Conservation (phyloP, 2,797 vertebrate species). For the Mormyrops boulengeri region DNA sequence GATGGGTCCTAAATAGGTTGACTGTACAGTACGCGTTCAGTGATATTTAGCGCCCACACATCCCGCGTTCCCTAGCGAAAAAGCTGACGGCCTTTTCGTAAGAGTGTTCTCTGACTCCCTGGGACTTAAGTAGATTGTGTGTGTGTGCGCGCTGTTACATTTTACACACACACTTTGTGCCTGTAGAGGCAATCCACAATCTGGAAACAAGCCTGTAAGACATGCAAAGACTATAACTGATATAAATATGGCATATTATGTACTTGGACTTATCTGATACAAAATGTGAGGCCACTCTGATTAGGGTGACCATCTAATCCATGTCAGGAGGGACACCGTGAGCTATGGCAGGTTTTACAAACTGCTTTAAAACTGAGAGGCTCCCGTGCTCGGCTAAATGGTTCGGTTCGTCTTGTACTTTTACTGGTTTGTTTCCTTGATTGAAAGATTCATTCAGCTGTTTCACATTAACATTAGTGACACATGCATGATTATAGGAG, state of each 20-base stretch:
- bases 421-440: not conserved
- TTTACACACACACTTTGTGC: not conserved
- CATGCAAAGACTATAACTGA: not conserved
- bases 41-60: slow-evolving; percentile 7
- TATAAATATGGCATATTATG: not conserved
- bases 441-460: not conserved
- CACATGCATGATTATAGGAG: not conserved
- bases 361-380: not conserved
- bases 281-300: not conserved
- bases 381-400: not conserved
- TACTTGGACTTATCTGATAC: not conserved
- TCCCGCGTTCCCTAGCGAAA: not conserved
- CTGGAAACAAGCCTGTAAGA: not conserved
- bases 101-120: not conserved
- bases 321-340: too few relatives aligned
- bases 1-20: not conserved
- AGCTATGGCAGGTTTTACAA: not conserved
- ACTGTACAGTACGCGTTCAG: not conserved
- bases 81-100: not conserved
- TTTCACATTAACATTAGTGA: not conserved
- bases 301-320: not conserved
- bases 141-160: not conserved
- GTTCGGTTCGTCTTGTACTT: not conserved
- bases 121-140: slow-evolving; percentile 1
- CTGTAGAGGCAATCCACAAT: not conserved